Conservation (phyloP, 2,113 vertebrate genomes). For the Corythaeola cristata region DNA sequence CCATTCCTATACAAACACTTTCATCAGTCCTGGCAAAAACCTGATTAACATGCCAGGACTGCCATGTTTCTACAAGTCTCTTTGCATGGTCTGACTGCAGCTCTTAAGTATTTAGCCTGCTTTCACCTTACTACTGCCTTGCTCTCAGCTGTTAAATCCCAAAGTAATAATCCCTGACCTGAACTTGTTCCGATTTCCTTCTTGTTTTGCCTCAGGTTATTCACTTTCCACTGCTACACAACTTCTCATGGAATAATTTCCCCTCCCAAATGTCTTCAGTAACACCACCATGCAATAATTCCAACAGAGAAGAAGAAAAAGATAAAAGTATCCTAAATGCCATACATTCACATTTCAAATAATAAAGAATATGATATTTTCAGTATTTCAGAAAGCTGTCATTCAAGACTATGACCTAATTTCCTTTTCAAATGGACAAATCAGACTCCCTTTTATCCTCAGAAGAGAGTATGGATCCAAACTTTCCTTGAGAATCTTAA, state of each 20-base stretch:
- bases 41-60: not conserved
- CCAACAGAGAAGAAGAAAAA: not conserved
- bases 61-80: constrained; percentile 23
- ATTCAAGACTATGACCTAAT: not conserved
- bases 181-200: constrained; percentile 23
- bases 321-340: not conserved
- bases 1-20: not conserved
- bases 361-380: not conserved
- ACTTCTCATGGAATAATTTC: not conserved
- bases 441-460: not conserved
- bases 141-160: not conserved
- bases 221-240: not conserved
- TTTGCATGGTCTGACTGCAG: not conserved
- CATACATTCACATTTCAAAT: not conserved
- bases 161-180: constrained; percentile 14
- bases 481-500: not conserved
- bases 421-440: not conserved
- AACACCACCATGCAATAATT: not conserved
- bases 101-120: constrained; percentile 12
- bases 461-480: not conserved
- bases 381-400: not conserved
- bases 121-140: not conserved
- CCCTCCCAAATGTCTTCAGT: not conserved
- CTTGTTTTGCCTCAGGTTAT: constrained; percentile 44
- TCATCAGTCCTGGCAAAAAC: not conserved